Evolutionary conservation across 2,797 vertebrate species (phyloP), one percentile per base, ranked within the genome.

Genomic region (Macropodus opercularis): DNA sequence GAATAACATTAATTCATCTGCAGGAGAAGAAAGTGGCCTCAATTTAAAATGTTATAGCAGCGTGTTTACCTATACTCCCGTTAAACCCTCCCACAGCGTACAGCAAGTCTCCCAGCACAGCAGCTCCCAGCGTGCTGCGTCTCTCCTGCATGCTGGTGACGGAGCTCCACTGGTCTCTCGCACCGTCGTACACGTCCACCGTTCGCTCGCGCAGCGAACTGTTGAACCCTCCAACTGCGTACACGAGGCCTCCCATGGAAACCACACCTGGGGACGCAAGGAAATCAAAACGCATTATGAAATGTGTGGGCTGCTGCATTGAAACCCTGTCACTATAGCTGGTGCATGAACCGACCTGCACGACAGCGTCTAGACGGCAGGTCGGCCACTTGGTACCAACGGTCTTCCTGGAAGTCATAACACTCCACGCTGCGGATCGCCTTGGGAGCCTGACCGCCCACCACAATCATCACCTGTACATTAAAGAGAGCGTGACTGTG

Each of bases 391-490:
- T 97, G 96, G 83, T 96, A 96, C 97, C 97, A 98, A 10, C 96
- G 92, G 54, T 97, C 97, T 53, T 98, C 96, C 80, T 98, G 94
- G 19, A 98, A 95, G 76, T 98, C 96, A 7, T 98, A 98, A 87
- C 97, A 98, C 84, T 98, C 97, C 77, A 98, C 97, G 0, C 95
- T 96, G 56, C 96, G 94, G 80, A 98, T 98, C 26, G 97, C 97
- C 87, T 98, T 98, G 10, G 97, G 97, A 0, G 96, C 96, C 85
- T 98, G 97, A 35, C 97, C 97, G 0, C 97, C 97, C 42, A 98
- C 97, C 79, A 98, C 97, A 0, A 98, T 95, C 97, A 98, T 98
- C 85, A 97, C 96, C 97, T 98, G 90, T 1, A 27, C 22, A 27
- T 32, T 12, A 2, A n/a, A n/a, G n/a, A n/a, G n/a, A n/a, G n/a